These are phyloP conservation scores for Podabrus alpinus DNA, from an alignment of 2,888 invertebrate genomes.

Conservation along the genomic window DNA sequence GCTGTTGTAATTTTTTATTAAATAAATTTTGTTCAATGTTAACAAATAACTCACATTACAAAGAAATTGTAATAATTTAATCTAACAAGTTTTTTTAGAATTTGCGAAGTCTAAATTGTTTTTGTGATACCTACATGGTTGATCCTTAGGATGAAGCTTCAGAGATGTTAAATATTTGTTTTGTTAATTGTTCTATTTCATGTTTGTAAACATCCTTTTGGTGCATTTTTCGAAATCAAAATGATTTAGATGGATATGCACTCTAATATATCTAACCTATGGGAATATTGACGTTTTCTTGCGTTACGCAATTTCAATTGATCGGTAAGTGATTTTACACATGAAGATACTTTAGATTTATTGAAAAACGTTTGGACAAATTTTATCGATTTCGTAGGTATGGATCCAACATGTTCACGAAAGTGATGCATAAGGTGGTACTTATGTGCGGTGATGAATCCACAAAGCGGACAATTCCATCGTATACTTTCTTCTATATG, in stretches of 20 bases:
- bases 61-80: not conserved
- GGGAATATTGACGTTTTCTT: not conserved
- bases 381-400: not conserved
- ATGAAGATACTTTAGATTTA: not conserved
- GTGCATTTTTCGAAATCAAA: no score
- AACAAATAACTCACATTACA: not conserved
- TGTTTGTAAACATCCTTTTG: no score
- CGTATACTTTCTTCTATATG: not conserved
- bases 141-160: no score
- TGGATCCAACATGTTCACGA: not conserved
- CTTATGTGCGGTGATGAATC: not conserved
- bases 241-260: not conserved
- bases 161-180: no score
- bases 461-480: not conserved
- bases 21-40: not conserved
- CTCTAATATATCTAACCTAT: not conserved
- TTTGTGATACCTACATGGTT: not conserved
- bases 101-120: not conserved
- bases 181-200: no score
- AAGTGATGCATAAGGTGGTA: not conserved
- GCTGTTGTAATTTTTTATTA: not conserved
- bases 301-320: not conserved
- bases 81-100: not conserved
- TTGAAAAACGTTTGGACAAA: not conserved
- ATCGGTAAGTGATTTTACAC: no score